A percentile compares a stretch with the other conserved stretches of the same genome.
Evolutionary conservation across 2,113 vertebrate genomes (phyloP).

Genomic region (Muntiacus muntjak): DNA sequence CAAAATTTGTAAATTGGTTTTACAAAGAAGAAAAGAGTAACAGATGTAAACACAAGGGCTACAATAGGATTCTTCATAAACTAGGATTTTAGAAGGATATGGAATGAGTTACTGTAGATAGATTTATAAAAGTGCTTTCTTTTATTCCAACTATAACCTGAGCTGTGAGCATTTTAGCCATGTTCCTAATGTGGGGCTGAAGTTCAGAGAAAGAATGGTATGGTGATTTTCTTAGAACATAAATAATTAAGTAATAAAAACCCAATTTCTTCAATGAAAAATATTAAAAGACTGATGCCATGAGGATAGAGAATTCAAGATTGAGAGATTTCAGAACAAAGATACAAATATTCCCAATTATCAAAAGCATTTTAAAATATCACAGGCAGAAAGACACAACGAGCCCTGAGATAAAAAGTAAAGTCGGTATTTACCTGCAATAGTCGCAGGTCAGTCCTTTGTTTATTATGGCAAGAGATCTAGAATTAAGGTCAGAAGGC

Average conservation of each 20-base stretch:
- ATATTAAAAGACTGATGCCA: not conserved
- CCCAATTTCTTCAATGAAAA: not conserved
- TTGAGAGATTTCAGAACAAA: not conserved
- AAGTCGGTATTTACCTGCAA: not conserved
- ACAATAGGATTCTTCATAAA: not conserved
- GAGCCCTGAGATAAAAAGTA: not conserved
- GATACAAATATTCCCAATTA: not conserved
- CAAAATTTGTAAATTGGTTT: not conserved
- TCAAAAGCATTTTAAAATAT: not conserved
- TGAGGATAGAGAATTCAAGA: not conserved
- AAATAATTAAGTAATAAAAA: not conserved
- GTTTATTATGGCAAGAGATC: not conserved
- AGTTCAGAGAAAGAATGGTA: not conserved
- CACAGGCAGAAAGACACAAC: not conserved
- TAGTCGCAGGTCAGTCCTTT: not conserved
- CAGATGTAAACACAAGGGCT: not conserved
- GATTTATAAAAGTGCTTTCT: not conserved
- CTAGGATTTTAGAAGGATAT: not conserved
- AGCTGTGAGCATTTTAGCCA: not conserved
- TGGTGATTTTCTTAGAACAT: not conserved
- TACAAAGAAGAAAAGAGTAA: not conserved
- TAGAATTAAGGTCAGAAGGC: not conserved
- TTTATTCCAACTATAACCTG: not conserved
- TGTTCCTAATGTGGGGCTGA: not conserved
- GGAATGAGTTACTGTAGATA: not conserved